Base-by-base conservation (phyloP, 2,797 vertebrate genomes). In the Stomatorhinus walkeri region DNA sequence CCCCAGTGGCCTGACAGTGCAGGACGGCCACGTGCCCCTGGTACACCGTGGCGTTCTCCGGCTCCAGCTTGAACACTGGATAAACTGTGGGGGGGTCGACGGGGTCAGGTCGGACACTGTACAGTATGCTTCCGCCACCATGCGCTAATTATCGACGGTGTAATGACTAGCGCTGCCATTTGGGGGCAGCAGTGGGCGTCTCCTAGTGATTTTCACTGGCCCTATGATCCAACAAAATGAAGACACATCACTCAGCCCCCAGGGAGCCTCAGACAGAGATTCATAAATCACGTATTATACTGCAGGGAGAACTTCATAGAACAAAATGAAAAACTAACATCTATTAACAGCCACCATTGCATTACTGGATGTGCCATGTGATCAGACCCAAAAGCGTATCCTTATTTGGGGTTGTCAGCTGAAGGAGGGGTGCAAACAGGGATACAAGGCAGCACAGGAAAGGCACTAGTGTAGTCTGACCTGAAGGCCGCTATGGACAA, bases 21-120 rank as follows among this genome's bases (percentile, higher is more conserved):
- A 99, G 95, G 91, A 98, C 93, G 48, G 98, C 98, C 0, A 96
- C 97, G 94, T 99, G 96, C 1, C 98, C 98, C 91, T 98, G 98
- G 93, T 99, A 99, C 90, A 99, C 98, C 0, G 98, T 99, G 0
- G 96, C 98, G 85, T 96, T 96, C 92, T 99, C 97, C 0, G 98
- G 98, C 81, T 97, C 96, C 91, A 98, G 91, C 91, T 97, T 98
- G 92, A 99, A 99, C 90, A 93, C 95, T 92, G 98, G 96, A 14
- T 96, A 97, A 83, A 99, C 98, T 99, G 90, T 46, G 19, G 72
- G 54, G 54, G 28, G 36, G 43, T 10, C 1, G 59, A 24, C 0
- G 40, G 16, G 51, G 46, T 56, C 22, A 19, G 22, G 76, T 5
- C 7, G 0, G 36, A 40, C 32, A 43, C 36, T 36, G 16, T n/a